Percentiles rank a stretch among this genome's conserved stretches.
Evolutionary conservation across 2,797 vertebrate species (phyloP).

Genomic region (Loris lydekkerianus): DNA sequence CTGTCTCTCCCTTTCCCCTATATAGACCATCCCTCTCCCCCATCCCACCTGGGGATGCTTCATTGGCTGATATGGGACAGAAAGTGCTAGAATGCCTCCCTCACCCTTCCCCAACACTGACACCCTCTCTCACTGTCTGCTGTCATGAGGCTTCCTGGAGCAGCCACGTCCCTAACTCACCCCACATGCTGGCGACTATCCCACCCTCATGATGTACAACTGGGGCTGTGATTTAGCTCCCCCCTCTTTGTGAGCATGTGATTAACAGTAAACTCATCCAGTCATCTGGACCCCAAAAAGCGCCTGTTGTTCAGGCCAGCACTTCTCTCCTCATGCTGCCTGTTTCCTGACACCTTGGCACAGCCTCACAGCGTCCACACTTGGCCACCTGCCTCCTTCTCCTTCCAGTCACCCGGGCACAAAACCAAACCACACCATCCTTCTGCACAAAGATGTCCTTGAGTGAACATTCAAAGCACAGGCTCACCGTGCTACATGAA

Average conservation of each 20-base stretch:
- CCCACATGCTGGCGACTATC: not conserved
- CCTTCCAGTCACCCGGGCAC: conserved; percentile 59
- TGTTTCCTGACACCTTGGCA: conserved; percentile 68
- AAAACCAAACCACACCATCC: conserved; percentile 73
- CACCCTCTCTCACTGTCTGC: not conserved
- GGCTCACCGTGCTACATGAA: conserved; percentile 63
- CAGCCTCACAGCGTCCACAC: conserved; percentile 24
- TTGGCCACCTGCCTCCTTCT: conserved; percentile 69
- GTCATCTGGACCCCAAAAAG: conserved; percentile 37
- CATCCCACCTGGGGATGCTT: not conserved
- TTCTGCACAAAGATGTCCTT: conserved; percentile 81
- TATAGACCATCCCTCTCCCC: not conserved
- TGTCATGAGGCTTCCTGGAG: not conserved
- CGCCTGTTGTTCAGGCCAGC: conserved; percentile 9
- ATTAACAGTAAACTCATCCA: conserved; percentile 21
- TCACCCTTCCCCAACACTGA: not conserved
- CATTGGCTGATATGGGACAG: not conserved
- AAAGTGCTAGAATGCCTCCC: not conserved
- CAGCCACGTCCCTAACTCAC: conserved; percentile 55
- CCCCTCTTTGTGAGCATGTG: not conserved
- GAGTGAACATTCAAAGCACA: conserved; percentile 77
- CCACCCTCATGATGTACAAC: not conserved
- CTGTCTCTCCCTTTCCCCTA: not conserved
- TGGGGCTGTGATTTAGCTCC: not conserved
- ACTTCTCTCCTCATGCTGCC: conserved; percentile 2